Base-by-base conservation (phyloP, 2,888 invertebrate genomes). In the Eristalis arbustorum region DNA sequence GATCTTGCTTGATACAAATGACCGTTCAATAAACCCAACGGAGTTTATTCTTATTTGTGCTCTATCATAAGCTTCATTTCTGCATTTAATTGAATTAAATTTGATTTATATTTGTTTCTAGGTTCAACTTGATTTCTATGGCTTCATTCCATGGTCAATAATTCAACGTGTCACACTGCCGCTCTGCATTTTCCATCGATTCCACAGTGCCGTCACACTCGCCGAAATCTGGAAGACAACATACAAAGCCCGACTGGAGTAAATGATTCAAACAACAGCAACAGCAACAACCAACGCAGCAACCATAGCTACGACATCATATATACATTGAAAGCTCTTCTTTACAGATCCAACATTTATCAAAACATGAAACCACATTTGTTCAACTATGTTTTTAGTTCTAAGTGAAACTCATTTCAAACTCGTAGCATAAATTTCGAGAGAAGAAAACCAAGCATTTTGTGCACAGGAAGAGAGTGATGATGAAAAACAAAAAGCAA, bases 151-250 rank as follows among this genome's bases (percentile, higher is more conserved):
- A 88, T 98, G 98, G 98, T 96, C 98, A 73, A 95, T 98, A 89
- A 96, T 98, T 66, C 97, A 98, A 93, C 96, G 98, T 90, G 95
- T 98, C 91, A 98, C 98, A 89, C 94, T 98, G 89, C 98, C 98
- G 56, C 95, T 98, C 89, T 98, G 98, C 94, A 98, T 98, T 92
- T 98, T 98, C 95, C 98, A 98, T 93, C 96, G 98, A 90, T 98
- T 98, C 95, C 98, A 98, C 93, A 98, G 98, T 84, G 97, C 98
- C 34, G 98, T 98, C 40, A 97, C 98, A 94, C 95, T 98, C 89
- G 98, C 98, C 89, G 98, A 98, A 94, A 97, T 98, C 90, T 98
- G 98, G 98, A 98, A 98, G 94, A 98, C 97, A 90, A 97, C 97
- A 93, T 98, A 98, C 95, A 97, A 97, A 94, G 96, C 97, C 90